Evolutionary conservation across 2,888 invertebrate genomes (phyloP), one percentile per base, ranked within the genome.

Genomic region (Lepidochrysops patricia): DNA sequence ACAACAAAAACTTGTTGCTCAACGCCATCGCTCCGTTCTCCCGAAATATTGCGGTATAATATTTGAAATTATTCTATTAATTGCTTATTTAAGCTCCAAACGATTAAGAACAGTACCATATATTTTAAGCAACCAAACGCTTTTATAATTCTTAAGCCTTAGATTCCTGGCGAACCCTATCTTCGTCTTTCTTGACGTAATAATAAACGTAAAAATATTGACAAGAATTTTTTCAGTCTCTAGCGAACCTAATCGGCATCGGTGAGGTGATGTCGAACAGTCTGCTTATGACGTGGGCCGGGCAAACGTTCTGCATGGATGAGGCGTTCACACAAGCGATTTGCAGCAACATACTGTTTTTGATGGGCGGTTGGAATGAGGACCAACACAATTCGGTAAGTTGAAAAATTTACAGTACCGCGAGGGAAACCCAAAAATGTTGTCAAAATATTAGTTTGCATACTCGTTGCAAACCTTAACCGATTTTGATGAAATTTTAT

Each of bases 261-360:
- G 73, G 91, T 50, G 93, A 94, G 69, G 91, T 95, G 64, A 66
- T 92, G 35, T 94, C 94, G 0, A 90, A 86, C 54, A 79, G 70
- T 35, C 73, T 79, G 7, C 82, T 94, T 7, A 75, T 90, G 66
- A 81, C 80, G 0, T 81, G 87, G 69, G 76, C 89, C 23, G 89
- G 87, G 48, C 70, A 83, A 54, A 60, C 77, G 0, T 65, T 90
- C 0, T 93, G 93, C 66, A 78, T 79, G 52, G 90, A 90, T 61
- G 82, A 84, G 1, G 83, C 83, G 0, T 64, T 82, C n/a, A 89
- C 89, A 57, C 92, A 90, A 65, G 90, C 82, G 1, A 69, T 94
- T 5, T 95, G 95, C 76, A 86, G 89, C 49, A 93, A 93, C 71
- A 76, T 93, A 0, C 72, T 94, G 13, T 94, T 94, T 74, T 76